These are phyloP conservation scores for Schmidtea mediterranea DNA, from an alignment of 1,140 invertebrate species.

Conservation along the genomic window DNA sequence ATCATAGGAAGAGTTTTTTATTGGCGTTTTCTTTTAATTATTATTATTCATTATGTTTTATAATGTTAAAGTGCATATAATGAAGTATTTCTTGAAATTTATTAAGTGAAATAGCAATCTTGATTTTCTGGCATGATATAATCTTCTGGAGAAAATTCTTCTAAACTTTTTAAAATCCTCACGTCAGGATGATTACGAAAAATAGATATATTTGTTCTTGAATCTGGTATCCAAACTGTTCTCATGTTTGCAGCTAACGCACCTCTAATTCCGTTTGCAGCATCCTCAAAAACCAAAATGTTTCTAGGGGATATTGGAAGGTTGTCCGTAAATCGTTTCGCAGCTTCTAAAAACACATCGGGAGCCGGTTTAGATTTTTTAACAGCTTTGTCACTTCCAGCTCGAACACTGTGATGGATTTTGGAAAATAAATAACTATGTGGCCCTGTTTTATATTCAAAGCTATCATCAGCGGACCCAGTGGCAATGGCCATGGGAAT, in stretches of 20 bases:
- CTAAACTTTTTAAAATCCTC: neutral
- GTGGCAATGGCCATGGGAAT: constrained; percentile 2
- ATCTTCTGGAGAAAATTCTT: neutral
- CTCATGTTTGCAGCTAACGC: constrained; percentile 51
- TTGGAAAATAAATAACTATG: constrained; percentile 13
- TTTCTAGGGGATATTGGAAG: neutral
- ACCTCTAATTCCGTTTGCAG: constrained; percentile 54
- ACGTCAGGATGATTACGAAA: neutral
- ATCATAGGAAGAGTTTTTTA: too few species aligned
- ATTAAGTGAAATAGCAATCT: too few species aligned
- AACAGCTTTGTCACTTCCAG: constrained; percentile 25
- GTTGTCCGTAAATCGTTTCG: too few species aligned
- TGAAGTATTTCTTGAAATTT: too few species aligned
- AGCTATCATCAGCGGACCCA: neutral
- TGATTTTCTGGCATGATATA: neutral
- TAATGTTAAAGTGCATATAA: too few species aligned
- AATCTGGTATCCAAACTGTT: constrained; percentile 1
- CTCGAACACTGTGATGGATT: constrained; percentile 55
- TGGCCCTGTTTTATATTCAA: neutral
- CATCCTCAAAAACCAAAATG: constrained; percentile 75
- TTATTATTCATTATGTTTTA: too few species aligned
- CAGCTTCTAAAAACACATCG: too few species aligned
- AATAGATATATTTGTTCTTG: neutral
- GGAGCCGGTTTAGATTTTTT: too few species aligned
- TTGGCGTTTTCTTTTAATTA: too few species aligned